Conservation (phyloP, 2,113 vertebrate species). For the Vombatus ursinus region DNA sequence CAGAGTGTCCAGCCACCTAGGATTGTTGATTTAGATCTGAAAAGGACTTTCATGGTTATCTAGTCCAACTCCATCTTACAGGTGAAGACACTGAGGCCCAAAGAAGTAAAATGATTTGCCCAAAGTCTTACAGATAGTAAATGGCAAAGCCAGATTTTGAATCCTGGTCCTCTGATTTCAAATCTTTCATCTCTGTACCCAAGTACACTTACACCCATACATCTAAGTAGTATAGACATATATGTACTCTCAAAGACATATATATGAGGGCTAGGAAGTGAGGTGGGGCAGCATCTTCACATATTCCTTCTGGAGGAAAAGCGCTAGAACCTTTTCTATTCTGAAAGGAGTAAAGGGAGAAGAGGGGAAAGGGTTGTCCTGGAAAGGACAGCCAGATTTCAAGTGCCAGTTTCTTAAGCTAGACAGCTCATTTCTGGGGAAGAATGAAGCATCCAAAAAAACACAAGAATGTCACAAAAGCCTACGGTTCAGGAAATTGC, state of each 20-base stretch:
- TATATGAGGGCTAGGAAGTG: not conserved
- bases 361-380: not conserved
- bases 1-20: not conserved
- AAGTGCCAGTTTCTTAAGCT: conserved; percentile 15
- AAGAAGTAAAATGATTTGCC: not conserved
- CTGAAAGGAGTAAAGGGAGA: conserved; percentile 7
- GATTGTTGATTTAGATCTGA: not conserved
- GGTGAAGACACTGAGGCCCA: not conserved
- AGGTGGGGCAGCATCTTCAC: not conserved
- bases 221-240: not conserved
- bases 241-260: not conserved
- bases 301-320: not conserved
- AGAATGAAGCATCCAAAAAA: conserved; percentile 65
- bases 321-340: not conserved
- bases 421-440: conserved; percentile 41
- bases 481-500: conserved; percentile 70
- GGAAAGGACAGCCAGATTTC: conserved; percentile 33
- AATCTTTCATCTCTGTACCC: not conserved
- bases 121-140: not conserved
- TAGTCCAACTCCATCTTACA: not conserved
- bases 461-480: conserved; percentile 65
- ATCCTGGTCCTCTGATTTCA: not conserved
- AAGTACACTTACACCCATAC: not conserved
- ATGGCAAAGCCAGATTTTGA: not conserved
- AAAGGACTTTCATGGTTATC: not conserved